Evolutionary conservation across 2,797 vertebrate genomes (phyloP).

Genomic region (Eulemur albifrons): DNA sequence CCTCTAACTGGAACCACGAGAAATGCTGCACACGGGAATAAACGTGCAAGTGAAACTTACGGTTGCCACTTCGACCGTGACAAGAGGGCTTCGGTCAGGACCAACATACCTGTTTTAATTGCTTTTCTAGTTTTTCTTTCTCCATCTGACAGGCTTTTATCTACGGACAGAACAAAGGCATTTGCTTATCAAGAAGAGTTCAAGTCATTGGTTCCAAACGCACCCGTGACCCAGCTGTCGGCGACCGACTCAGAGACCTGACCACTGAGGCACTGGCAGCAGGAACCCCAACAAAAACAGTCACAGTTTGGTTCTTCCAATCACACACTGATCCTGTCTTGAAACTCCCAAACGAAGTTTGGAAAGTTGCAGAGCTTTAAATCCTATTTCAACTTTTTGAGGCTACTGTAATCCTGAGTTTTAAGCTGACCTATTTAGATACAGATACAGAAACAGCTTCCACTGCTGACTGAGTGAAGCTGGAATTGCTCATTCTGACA

Average conservation of each 20-base stretch:
- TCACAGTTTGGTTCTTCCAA: not conserved
- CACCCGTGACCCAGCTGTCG: not conserved
- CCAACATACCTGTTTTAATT: conserved; percentile 71
- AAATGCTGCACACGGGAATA: not conserved
- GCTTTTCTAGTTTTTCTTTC: conserved; percentile 71
- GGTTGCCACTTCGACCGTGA: not conserved
- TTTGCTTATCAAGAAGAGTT: not conserved
- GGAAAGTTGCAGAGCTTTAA: not conserved
- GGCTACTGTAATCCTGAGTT: not conserved
- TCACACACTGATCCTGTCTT: not conserved
- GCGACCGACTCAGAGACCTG: not conserved
- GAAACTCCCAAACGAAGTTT: not conserved
- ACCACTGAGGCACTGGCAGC: rapidly evolving
- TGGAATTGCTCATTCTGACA: not conserved
- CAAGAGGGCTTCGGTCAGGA: not conserved
- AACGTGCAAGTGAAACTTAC: not conserved
- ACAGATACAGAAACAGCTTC: not conserved
- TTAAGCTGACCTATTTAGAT: not conserved
- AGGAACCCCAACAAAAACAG: not conserved
- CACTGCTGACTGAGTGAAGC: not conserved
- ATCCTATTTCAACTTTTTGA: not conserved
- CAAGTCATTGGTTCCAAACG: not conserved
- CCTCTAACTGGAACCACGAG: not conserved
- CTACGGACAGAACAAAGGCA: conserved; percentile 49
- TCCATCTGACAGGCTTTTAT: conserved; percentile 71